A percentile compares a stretch with the other conserved stretches of the same genome.
Conservation (phyloP, 1,140 invertebrate genomes). For the Anoplophora glabripennis region DNA sequence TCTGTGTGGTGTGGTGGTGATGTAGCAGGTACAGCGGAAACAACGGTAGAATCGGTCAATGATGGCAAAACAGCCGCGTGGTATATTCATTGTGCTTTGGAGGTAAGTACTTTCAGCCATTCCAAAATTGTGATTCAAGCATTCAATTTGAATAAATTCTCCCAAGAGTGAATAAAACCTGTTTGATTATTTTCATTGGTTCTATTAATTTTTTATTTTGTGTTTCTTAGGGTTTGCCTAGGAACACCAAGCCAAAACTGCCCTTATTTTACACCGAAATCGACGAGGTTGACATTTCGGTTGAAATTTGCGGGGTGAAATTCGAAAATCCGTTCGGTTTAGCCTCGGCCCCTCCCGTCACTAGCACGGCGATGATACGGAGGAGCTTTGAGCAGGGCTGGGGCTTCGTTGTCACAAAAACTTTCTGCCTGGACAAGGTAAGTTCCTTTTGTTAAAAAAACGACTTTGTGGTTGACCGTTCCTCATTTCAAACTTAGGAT, state of each 20-base stretch:
- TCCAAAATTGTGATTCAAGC: too few relatives aligned
- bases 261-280: conserved; percentile 92
- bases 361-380: conserved; percentile 91
- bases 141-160: too few relatives aligned
- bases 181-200: too few relatives aligned
- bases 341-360: conserved; percentile 95
- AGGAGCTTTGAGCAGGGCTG: conserved; percentile 94
- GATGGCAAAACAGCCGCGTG: conserved; percentile 97
- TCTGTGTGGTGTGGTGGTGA: conserved; percentile 94
- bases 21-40: conserved; percentile 88
- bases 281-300: conserved; percentile 89
- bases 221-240: conserved; percentile 55
- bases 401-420: conserved; percentile 96
- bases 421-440: conserved; percentile 91
- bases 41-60: conserved; percentile 97
- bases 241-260: conserved; percentile 66
- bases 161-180: too few relatives aligned
- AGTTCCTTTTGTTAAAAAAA: conserved; percentile 17
- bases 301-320: conserved; percentile 88
- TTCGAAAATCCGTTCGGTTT: conserved; percentile 97
- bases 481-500: too few relatives aligned
- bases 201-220: background rate
- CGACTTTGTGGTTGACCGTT: too few relatives aligned
- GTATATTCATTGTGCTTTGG: conserved; percentile 91
- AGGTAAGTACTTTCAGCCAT: conserved; percentile 61